phyloP scores from a whole-genome alignment of 2,113 vertebrate genomes.

The Chionomys nivalis region DNA sequence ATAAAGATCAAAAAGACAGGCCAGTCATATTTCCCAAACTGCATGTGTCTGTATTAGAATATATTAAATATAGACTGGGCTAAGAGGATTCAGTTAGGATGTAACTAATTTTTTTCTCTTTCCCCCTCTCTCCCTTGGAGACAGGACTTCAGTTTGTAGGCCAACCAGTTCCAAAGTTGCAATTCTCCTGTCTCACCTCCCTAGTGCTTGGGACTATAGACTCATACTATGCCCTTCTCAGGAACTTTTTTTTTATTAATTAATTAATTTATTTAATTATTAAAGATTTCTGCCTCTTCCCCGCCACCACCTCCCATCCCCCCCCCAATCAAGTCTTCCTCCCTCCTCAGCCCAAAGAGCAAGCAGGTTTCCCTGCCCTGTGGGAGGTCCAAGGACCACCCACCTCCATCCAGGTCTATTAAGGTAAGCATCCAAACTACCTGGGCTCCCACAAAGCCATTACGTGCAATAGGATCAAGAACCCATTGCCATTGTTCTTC shows the following conservation, averaged over 20 bases:
- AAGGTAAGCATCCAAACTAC: too few species aligned
- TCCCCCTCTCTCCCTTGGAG: neutral
- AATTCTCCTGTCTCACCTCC: neutral
- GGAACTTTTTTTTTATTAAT: neutral
- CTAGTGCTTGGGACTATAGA: neutral
- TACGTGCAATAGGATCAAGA: too few species aligned
- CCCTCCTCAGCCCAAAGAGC: too few species aligned
- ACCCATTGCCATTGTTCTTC: too few species aligned
- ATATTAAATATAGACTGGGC: neutral
- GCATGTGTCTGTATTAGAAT: neutral
- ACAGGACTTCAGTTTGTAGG: neutral
- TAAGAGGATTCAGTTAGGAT: neutral
- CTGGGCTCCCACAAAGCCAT: too few species aligned
- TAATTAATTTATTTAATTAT: too few species aligned
- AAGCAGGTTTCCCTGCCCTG: too few species aligned
- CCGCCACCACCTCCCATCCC: too few species aligned
- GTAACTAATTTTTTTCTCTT: neutral
- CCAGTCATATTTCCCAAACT: neutral
- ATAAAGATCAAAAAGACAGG: neutral
- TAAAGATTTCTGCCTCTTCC: too few species aligned
- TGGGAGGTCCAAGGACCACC: too few species aligned
- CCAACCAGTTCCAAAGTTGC: neutral
- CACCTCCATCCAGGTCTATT: too few species aligned
- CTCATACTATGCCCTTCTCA: neutral
- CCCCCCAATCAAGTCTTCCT: too few species aligned